A percentile compares a stretch with the other conserved stretches of the same genome.
Evolutionary conservation across 2,113 vertebrate species (phyloP).

Genomic region (Oryzias melastigma): DNA sequence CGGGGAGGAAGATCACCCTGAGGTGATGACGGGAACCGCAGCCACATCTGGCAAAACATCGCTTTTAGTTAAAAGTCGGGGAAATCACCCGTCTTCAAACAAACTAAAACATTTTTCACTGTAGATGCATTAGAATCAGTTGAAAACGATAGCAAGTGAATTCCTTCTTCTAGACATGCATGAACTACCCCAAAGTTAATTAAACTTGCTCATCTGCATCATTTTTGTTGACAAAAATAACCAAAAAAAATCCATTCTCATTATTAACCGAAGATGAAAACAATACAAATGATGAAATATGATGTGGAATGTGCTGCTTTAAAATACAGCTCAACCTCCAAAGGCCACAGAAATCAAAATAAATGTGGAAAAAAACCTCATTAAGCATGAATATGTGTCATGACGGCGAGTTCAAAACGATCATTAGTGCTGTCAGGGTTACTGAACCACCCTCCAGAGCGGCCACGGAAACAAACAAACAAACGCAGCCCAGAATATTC

Average conservation of each 20-base stretch:
- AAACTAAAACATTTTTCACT: background rate
- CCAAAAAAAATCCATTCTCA: too few species aligned
- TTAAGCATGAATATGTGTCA: constrained; percentile 10
- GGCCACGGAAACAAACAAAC: constrained; percentile 22
- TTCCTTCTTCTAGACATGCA: too few species aligned
- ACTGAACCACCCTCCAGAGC: constrained; percentile 28
- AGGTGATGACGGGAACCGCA: constrained; percentile 16
- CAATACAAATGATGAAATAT: too few species aligned
- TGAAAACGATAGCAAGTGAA: too few species aligned
- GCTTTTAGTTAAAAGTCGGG: constrained; percentile 3
- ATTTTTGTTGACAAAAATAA: too few species aligned
- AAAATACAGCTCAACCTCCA: constrained; percentile 1
- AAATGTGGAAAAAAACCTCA: constrained; percentile 28
- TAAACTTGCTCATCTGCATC: too few species aligned
- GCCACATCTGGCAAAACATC: constrained; percentile 27
- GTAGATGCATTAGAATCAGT: too few species aligned
- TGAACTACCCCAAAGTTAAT: too few species aligned
- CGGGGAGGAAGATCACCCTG: constrained; percentile 3
- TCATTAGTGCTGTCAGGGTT: constrained; percentile 10
- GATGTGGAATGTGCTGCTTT: background rate
- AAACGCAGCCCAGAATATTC: constrained; percentile 14
- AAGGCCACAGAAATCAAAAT: constrained; percentile 2
- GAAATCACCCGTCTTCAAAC: background rate
- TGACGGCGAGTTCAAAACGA: constrained; percentile 43
- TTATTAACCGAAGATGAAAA: too few species aligned